Evolutionary conservation across 1,140 invertebrate genomes (phyloP), one percentile per base, ranked within the genome.

Genomic region (Oreohelix idahoensis): DNA sequence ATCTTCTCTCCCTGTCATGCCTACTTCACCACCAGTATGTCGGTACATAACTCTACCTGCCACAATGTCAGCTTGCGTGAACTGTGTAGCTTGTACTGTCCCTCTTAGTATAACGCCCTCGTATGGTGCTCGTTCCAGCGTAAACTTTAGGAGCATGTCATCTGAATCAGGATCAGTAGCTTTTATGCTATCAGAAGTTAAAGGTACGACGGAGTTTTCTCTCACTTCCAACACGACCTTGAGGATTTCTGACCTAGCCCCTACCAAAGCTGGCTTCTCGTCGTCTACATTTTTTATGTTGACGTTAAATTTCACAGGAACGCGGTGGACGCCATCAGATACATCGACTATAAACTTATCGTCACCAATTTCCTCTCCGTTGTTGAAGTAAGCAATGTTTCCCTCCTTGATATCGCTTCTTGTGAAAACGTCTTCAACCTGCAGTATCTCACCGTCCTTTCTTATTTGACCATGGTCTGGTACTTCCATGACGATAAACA

Each of bases 261-360:
- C 86, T 17, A 88, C 76, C 49, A 92, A 81, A 35, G 83, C 85
- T 32, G 92, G 89, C 11, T 88, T 86, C 82, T 93, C 90, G 77
- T 93, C 92, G 82, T 93, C 93, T 29, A 91, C 87, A 32, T 86
- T 85, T 42, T 87, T 86, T 26, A 91, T 85, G 0, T 81, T 86
- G 10, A 93, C 87, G 39, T 89, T 89, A 39, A 93, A 83, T 10
- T 83, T 88, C 15, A 89, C 84, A 13, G 92, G 91, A 35, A 93
- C 89, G 79, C 87, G 87, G 84, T 93, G 93, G 39, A 90, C 84
- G 1, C 92, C 91, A 89, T 93, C 93, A 36, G 93, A 90, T 0
- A 93, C 90, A 83, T 93, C 90, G 11, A 93, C 49, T 29, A 79
- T 82, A 71, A 93, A 89, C 8, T 79, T 85, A 81, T 93, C 93